Evolutionary conservation across 2,113 vertebrate species (phyloP).

Genomic region (human): GRCh38 chr1:181577001-181577500

Average conservation of each 20-base stretch:
- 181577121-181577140: background rate
- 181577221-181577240: background rate
- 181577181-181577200: background rate
- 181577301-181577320: background rate
- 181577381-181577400: background rate
- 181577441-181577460: background rate
- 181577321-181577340: background rate
- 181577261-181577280: background rate
- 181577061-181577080: background rate
- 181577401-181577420: background rate
- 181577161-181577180: background rate
- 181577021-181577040: background rate
- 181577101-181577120: background rate
- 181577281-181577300: constrained; percentile 35
- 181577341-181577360: background rate
- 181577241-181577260: background rate
- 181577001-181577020: background rate
- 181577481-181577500: background rate
- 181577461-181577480: background rate
- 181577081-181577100: background rate
- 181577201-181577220: background rate
- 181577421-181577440: background rate
- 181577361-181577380: background rate
- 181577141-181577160: background rate
- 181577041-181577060: background rate